Conservation (phyloP, 2,888 invertebrate genomes). For the Tinea semifulvella region DNA sequence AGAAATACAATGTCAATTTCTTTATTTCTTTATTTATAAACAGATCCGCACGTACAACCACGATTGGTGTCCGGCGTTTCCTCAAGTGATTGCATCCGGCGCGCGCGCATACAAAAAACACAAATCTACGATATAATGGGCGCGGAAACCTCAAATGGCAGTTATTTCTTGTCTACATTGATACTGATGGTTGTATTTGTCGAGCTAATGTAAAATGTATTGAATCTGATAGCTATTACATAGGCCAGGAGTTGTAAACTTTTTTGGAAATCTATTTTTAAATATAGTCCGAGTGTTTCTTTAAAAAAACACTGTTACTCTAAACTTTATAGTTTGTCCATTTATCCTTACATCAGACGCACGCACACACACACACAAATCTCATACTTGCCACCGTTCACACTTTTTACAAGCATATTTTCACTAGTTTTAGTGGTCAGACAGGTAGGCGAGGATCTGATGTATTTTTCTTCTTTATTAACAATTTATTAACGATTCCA, state of each 20-base stretch:
- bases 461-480: too few relatives aligned
- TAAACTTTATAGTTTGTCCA: too few relatives aligned
- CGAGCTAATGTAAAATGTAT: constrained; percentile 35
- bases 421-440: too few relatives aligned
- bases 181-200: constrained; percentile 33
- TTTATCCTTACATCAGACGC: too few relatives aligned
- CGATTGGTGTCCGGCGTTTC: constrained; percentile 5
- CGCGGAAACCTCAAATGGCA: constrained; percentile 52
- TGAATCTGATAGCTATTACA: constrained; percentile 5
- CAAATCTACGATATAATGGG: constrained; percentile 30
- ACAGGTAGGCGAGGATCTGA: too few relatives aligned
- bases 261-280: too few relatives aligned
- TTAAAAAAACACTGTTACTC: too few relatives aligned
- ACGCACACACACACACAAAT: too few relatives aligned
- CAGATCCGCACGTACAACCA: constrained; percentile 6
- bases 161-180: constrained; percentile 37
- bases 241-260: constrained; percentile 30
- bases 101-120: constrained; percentile 46
- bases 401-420: too few relatives aligned
- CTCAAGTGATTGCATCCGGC: constrained; percentile 21
- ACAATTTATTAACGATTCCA: too few relatives aligned
- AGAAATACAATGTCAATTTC: not conserved
- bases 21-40: not conserved
- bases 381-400: too few relatives aligned
- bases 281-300: too few relatives aligned